These are phyloP conservation scores for Hydrozoanthus gracilis DNA, from an alignment of 92 coral and sea anemone species.

Conservation along the genomic window DNA sequence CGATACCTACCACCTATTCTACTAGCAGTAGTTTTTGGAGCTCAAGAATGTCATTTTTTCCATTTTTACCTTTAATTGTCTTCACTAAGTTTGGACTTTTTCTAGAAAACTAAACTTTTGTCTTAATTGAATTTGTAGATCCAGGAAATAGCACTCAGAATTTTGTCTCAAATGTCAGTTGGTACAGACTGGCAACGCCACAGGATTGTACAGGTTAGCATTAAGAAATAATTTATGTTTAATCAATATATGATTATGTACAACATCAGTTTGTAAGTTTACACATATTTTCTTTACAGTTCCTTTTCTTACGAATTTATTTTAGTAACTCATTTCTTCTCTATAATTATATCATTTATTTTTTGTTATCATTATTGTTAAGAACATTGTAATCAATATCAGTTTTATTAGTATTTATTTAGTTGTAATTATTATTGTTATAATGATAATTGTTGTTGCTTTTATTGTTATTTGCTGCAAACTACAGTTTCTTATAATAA, in stretches of 20 bases:
- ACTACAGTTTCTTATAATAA: too few species aligned
- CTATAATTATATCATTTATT: not conserved
- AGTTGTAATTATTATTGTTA: not conserved
- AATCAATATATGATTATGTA: too few species aligned
- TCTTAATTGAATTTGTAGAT: constrained; percentile 56
- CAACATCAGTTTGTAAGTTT: too few species aligned
- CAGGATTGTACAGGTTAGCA: constrained; percentile 85
- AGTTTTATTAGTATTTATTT: not conserved
- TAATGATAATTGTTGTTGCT: not conserved
- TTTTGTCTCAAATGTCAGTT: constrained; percentile 93
- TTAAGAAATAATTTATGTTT: too few species aligned
- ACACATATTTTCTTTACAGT: not conserved
- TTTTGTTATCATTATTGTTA: not conserved
- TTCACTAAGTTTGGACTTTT: too few species aligned
- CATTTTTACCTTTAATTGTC: too few species aligned
- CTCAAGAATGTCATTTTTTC: too few species aligned
- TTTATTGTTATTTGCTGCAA: too few species aligned
- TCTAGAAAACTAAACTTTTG: not conserved
- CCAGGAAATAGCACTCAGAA: constrained; percentile 94
- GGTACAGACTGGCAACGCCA: constrained; percentile 94
- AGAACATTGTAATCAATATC: not conserved
- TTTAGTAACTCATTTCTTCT: not conserved
- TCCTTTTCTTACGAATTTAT: too few species aligned
- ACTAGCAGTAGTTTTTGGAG: too few species aligned
- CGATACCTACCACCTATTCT: too few species aligned